Evolutionary conservation across 2,888 invertebrate species (phyloP).

Genomic region (Agrotis clavis): DNA sequence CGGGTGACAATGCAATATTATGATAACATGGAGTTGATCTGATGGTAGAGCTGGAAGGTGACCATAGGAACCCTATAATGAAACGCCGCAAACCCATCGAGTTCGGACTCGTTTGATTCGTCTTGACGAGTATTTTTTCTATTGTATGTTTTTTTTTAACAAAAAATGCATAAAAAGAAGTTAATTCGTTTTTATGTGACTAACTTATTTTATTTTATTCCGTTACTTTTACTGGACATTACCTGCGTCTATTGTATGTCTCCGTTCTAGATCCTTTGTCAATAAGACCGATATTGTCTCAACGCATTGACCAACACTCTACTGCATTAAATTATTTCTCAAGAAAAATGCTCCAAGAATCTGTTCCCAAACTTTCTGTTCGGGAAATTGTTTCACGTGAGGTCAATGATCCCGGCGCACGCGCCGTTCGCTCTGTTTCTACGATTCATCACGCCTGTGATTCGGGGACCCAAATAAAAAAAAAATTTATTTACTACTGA

Average conservation of each 20-base stretch:
- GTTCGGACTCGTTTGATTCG: no score
- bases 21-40: no score
- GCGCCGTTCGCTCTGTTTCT: conserved; percentile 77
- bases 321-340: conserved; percentile 44
- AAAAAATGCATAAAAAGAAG: no score
- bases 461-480: conserved; percentile 67
- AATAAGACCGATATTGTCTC: conserved; percentile 1
- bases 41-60: no score
- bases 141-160: no score
- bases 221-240: no score
- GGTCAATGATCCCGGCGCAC: conserved; percentile 76
- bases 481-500: conserved; percentile 51
- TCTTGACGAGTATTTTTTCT: no score
- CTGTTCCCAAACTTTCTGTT: conserved; percentile 65
- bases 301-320: neutral
- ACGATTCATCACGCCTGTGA: conserved; percentile 77
- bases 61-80: no score
- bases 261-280: neutral
- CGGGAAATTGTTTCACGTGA: conserved; percentile 69
- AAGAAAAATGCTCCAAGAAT: conserved; percentile 56
- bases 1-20: no score
- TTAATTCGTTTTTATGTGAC: no score
- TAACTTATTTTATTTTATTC: neutral
- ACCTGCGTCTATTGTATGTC: neutral
- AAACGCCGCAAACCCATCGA: no score